Evolutionary conservation across 2,113 vertebrate genomes (phyloP).

Genomic region (Pandion haliaetus): DNA sequence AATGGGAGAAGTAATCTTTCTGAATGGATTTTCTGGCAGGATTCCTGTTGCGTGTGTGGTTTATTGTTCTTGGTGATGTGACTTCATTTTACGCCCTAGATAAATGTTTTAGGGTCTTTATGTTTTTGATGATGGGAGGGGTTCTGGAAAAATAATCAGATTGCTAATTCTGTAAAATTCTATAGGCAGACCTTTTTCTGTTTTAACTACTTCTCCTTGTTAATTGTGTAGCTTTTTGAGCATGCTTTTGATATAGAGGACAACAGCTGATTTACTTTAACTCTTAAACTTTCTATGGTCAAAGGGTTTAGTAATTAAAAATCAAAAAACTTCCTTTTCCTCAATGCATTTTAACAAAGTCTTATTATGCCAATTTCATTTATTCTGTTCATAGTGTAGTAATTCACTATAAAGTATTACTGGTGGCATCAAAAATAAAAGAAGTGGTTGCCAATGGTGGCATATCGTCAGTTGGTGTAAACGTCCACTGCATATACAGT

Average conservation of each 20-base stretch:
- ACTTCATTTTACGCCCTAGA: neutral
- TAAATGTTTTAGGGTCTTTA: neutral
- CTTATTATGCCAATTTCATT: neutral
- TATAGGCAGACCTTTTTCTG: neutral
- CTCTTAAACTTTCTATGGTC: neutral
- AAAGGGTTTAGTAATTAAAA: neutral
- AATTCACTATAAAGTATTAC: neutral
- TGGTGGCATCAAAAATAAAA: neutral
- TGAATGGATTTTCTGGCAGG: constrained; percentile 36
- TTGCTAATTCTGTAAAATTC: neutral
- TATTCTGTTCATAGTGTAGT: neutral
- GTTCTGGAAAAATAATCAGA: constrained; percentile 1
- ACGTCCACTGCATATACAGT: neutral
- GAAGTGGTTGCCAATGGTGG: neutral
- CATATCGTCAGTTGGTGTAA: neutral
- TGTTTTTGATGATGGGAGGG: neutral
- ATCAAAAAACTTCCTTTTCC: neutral
- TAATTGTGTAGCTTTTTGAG: neutral
- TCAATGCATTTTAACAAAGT: neutral
- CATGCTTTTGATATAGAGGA: neutral
- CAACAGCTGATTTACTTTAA: neutral
- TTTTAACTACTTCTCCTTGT: neutral
- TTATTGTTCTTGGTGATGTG: constrained; percentile 15
- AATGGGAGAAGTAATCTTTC: constrained; percentile 28
- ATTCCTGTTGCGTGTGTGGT: neutral